A percentile compares a stretch with the other conserved stretches of the same genome.
These are phyloP conservation scores for Tamandua tetradactyla DNA, from an alignment of 2,797 vertebrate species.

Conservation along the genomic window DNA sequence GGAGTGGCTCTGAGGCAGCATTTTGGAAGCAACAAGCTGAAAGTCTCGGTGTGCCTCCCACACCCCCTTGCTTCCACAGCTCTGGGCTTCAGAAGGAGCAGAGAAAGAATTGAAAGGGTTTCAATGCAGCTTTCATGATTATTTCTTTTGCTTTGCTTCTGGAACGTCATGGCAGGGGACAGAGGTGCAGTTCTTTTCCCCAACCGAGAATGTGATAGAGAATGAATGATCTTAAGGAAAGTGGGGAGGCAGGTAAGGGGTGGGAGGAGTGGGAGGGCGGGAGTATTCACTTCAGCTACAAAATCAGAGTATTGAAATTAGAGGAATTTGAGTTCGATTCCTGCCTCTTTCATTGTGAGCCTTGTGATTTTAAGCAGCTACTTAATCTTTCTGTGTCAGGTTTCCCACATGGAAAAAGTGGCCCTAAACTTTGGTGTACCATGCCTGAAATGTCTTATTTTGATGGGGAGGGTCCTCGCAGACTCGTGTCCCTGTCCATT, in stretches of 20 bases:
- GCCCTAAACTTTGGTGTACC: neutral
- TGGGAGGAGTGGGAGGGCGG: no score
- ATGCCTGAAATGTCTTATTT: neutral
- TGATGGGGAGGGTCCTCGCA: no score
- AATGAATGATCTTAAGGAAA: neutral
- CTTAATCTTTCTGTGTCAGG: neutral
- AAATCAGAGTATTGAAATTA: constrained; percentile 9
- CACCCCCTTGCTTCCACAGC: constrained; percentile 35
- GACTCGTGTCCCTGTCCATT: neutral
- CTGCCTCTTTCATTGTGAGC: neutral
- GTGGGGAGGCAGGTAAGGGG: neutral
- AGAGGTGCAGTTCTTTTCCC: neutral
- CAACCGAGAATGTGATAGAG: neutral
- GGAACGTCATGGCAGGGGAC: neutral
- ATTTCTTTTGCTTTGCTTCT: neutral
- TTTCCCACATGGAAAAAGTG: neutral
- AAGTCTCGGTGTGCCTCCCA: constrained; percentile 53
- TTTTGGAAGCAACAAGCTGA: constrained; percentile 52
- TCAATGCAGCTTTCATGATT: neutral
- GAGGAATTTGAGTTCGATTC: neutral
- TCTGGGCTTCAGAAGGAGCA: neutral
- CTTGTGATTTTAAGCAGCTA: neutral
- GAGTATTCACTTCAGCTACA: neutral
- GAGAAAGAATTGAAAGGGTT: neutral
- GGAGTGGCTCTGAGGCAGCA: neutral